phyloP scores from a whole-genome alignment of 2,888 invertebrate genomes.

The Deroplatys truncata region DNA sequence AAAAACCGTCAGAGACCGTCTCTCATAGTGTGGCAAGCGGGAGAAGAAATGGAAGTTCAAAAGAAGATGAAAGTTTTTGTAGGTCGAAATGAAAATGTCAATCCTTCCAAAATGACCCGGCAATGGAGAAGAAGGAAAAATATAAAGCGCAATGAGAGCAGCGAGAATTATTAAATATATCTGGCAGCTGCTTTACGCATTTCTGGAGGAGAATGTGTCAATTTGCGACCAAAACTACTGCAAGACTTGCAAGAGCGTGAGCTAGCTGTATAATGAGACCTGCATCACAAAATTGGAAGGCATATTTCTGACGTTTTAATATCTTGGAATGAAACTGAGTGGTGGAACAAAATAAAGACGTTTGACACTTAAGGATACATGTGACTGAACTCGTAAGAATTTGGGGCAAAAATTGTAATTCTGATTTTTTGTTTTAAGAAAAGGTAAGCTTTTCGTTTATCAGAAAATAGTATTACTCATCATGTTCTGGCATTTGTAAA shows the following conservation, averaged over 20 bases:
- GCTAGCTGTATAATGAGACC: too few relatives aligned
- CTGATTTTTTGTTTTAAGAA: too few relatives aligned
- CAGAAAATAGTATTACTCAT: too few relatives aligned
- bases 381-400: too few relatives aligned
- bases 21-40: neutral
- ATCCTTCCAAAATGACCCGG: neutral
- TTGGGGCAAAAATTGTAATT: too few relatives aligned
- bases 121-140: neutral
- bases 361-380: neutral
- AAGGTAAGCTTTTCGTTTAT: too few relatives aligned
- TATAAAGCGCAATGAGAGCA: neutral
- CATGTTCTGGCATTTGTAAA: too few relatives aligned
- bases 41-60: neutral
- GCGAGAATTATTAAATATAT: neutral
- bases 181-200: neutral
- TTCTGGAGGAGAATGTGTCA: neutral
- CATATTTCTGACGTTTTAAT: too few relatives aligned
- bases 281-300: too few relatives aligned
- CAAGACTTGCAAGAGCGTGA: too few relatives aligned
- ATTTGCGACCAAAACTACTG: neutral
- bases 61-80: neutral
- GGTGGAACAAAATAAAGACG: too few relatives aligned
- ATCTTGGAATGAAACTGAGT: too few relatives aligned
- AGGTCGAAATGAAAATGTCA: neutral
- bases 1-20: neutral